Base-by-base conservation (phyloP, 2,888 invertebrate species). In the Urechis unicinctus region DNA sequence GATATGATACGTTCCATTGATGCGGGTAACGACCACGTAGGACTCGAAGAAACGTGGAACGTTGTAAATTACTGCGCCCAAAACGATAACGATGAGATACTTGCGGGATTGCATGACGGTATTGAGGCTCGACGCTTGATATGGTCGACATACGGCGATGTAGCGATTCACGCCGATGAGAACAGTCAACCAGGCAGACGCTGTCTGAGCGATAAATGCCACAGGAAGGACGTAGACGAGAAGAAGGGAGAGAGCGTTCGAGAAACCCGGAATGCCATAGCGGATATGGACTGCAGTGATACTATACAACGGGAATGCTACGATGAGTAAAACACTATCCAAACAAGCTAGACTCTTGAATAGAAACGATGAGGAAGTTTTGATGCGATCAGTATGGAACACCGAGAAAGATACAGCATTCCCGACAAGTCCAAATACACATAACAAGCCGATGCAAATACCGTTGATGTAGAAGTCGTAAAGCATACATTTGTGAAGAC, bases 111-210 rank as follows among this genome's bases (percentile, higher is more conserved):
- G 57, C 36, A 43, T 31, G 3, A 64, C 62, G 9, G 58, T 64
- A 45, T 62, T 63, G 30, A 64, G 57, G 3, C 56, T 47, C 13
- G 61, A 48, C 36, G 64, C 62, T 43, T 61, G 59, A 58, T 62
- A 64, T 13, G 64, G 64, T 54, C 42, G 53, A 48, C 64, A 64
- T 9, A 64, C 64, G 17, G 64, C 61, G 22, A 63, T 60, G 59
- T 64, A 65, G n/a, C 63, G 53, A 53, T 61, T 59, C 9, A 64
- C 52, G 0, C 53, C 56, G 25, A 61, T 61, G 17, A 61, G 51
- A 1, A 61, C 63, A 2, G 62, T 63, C 45, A 61, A 54, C 61
- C 63, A 63, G 26, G 61, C 61, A 25, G 64, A 60, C 5, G 64
- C 59, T n/a, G 62, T 59, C 48, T 64, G 64, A 13, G 58, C 58